Evolutionary conservation across 2,113 vertebrate genomes (phyloP).

Genomic region (Pedetes capensis): DNA sequence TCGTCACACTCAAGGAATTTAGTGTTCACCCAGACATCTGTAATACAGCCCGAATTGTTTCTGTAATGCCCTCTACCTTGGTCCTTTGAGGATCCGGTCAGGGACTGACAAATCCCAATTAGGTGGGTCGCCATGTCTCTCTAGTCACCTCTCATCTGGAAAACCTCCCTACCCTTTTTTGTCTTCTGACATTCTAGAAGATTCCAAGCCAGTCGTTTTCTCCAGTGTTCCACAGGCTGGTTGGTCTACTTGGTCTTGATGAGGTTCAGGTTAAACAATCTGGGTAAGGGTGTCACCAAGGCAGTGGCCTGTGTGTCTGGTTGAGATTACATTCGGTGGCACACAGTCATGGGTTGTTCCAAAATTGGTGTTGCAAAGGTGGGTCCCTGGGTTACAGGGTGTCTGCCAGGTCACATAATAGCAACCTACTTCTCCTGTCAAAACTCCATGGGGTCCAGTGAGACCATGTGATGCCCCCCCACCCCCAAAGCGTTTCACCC

Average conservation of each 20-base stretch:
- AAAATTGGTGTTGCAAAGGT: no score
- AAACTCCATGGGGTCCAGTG: not conserved
- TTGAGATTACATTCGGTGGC: no score
- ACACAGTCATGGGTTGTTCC: rapidly evolving
- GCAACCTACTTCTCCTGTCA: not conserved
- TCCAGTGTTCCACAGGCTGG: not conserved
- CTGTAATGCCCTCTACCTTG: not conserved
- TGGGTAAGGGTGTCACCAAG: not conserved
- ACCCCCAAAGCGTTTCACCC: not conserved
- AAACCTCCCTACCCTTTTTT: not conserved
- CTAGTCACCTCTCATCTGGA: not conserved
- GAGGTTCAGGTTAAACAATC: not conserved
- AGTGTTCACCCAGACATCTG: not conserved
- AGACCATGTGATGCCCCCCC: no score
- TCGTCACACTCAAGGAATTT: not conserved
- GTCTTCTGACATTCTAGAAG: not conserved
- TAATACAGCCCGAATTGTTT: not conserved
- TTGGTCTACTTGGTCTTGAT: not conserved
- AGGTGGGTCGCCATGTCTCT: not conserved
- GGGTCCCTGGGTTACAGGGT: not conserved
- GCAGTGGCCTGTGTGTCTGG: not conserved
- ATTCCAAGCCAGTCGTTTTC: not conserved
- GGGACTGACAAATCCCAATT: not conserved
- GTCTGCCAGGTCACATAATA: not conserved
- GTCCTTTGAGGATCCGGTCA: not conserved